Conservation (phyloP, 2,888 invertebrate genomes). For the Ormyrus rosae region DNA sequence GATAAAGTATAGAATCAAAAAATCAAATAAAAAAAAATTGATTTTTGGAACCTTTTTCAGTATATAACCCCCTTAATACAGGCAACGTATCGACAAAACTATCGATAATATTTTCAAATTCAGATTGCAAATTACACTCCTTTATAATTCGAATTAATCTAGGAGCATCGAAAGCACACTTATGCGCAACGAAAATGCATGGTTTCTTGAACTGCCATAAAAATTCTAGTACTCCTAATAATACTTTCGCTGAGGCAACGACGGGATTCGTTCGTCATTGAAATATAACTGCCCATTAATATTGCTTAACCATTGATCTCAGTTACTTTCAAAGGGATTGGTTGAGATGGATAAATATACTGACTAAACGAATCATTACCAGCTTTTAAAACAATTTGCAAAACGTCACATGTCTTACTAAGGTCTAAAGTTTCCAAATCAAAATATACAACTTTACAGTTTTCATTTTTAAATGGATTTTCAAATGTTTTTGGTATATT, state of each 20-base stretch:
- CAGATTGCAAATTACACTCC: background rate
- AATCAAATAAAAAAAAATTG: no score
- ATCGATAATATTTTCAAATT: slow-evolving; percentile 11
- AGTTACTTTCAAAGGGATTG: slow-evolving; percentile 42
- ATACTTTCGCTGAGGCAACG: no score
- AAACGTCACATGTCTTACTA: slow-evolving; percentile 28
- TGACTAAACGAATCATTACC: slow-evolving; percentile 22
- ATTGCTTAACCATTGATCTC: slow-evolving; percentile 39
- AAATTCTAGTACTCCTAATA: background rate
- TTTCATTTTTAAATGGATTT: background rate
- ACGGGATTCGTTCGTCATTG: background rate
- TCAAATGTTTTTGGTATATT: slow-evolving; percentile 15
- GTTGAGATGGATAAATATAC: slow-evolving; percentile 43
- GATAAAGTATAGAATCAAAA: no score
- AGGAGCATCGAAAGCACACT: slow-evolving; percentile 30
- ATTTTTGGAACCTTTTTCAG: no score
- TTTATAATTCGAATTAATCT: background rate
- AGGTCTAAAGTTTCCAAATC: slow-evolving; percentile 53
- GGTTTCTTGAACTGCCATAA: background rate
- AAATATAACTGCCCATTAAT: slow-evolving; percentile 25
- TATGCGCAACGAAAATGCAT: slow-evolving; percentile 31
- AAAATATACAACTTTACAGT: slow-evolving; percentile 39
- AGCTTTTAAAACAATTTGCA: slow-evolving; percentile 53
- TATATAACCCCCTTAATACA: no score
- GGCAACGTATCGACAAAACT: slow-evolving; percentile 19